A percentile compares a stretch with the other conserved stretches of the same genome.
Conservation (phyloP, 2,888 invertebrate genomes). For the Exephanes ischioxanthus region DNA sequence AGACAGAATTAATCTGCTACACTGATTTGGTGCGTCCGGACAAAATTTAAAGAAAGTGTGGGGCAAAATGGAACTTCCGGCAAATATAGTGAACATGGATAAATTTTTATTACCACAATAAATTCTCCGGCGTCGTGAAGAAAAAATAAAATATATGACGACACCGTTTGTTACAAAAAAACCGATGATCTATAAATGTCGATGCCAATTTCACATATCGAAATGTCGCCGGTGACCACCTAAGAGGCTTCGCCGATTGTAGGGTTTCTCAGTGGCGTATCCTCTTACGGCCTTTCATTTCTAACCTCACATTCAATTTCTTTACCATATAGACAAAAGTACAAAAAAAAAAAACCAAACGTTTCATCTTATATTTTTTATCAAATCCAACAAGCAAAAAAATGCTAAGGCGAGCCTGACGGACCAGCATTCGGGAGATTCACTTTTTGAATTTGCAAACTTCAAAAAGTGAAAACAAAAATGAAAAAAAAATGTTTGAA, state of each 20-base stretch:
- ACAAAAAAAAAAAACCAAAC: no score
- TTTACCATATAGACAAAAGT: neutral
- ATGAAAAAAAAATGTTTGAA: no score
- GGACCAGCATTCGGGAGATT: no score
- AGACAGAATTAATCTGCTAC: no score
- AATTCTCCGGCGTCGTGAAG: neutral
- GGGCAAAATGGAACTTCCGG: neutral
- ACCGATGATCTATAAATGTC: slow-evolving; percentile 76
- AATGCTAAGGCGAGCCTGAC: no score
- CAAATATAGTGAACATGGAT: neutral
- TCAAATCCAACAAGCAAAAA: no score
- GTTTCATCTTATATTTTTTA: no score
- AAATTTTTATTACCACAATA: neutral
- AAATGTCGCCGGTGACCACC: slow-evolving; percentile 75
- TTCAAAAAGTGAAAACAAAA: no score
- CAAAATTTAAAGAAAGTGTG: no score
- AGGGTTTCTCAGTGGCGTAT: slow-evolving; percentile 77
- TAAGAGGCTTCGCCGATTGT: slow-evolving; percentile 76
- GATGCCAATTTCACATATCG: slow-evolving; percentile 75
- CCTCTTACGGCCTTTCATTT: neutral
- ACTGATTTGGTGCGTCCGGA: no score
- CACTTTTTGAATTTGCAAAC: no score
- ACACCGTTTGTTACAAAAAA: slow-evolving; percentile 50
- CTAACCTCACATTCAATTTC: neutral
- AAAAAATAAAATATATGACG: slow-evolving; percentile 35